phyloP scores from a whole-genome alignment of 2,797 vertebrate species.

The Hydrolagus colliei region DNA sequence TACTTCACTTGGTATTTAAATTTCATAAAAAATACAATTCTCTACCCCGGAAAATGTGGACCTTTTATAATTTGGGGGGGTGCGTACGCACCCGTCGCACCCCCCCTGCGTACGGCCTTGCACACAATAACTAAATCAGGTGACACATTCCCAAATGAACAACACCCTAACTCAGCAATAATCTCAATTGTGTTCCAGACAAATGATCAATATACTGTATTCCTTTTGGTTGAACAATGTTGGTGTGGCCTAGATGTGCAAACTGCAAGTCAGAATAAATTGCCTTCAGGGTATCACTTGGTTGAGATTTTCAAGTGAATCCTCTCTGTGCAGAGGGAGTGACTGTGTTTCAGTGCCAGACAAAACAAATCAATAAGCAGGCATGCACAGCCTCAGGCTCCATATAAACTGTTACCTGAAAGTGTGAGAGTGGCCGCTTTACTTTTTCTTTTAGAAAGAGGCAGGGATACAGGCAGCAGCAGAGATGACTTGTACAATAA shows the following conservation, averaged over 20 bases:
- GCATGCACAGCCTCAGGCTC: background rate
- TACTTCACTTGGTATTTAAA: too few relatives aligned
- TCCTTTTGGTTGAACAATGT: background rate
- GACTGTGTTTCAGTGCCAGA: background rate
- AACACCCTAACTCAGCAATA: too few relatives aligned
- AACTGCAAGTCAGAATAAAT: background rate
- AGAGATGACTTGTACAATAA: background rate
- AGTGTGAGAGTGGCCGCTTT: background rate
- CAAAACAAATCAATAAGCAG: conserved; percentile 3
- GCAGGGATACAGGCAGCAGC: too few relatives aligned
- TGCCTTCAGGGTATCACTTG: background rate
- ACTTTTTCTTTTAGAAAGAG: background rate
- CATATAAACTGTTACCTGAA: background rate
- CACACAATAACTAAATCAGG: background rate
- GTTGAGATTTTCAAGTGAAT: background rate
- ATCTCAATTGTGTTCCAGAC: too few relatives aligned
- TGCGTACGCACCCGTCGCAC: too few relatives aligned
- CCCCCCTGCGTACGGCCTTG: too few relatives aligned
- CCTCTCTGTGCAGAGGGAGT: background rate
- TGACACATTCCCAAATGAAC: too few relatives aligned
- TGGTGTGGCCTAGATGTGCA: background rate
- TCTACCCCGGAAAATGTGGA: too few relatives aligned
- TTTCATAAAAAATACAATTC: too few relatives aligned
- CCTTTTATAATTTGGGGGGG: too few relatives aligned
- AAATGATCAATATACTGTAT: background rate